phyloP scores from a whole-genome alignment of 2,113 vertebrate species.

The Setophaga petechia region DNA sequence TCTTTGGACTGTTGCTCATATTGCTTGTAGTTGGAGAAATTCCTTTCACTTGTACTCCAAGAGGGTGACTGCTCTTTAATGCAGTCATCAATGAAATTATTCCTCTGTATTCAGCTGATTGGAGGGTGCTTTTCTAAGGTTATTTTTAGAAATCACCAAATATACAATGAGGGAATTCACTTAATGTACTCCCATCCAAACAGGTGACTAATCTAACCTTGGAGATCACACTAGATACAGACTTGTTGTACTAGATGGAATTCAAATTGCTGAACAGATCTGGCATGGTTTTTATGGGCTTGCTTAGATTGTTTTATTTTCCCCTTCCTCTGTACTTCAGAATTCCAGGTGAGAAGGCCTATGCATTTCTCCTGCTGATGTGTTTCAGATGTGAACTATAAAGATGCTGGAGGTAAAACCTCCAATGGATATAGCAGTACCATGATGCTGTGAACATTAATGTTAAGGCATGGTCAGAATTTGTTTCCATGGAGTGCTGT shows the following conservation, averaged over 20 bases:
- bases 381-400: not conserved
- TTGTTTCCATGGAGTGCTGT: not conserved
- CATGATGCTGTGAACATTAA: fast-evolving
- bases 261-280: not conserved
- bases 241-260: not conserved
- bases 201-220: not conserved
- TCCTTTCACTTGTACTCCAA: not conserved
- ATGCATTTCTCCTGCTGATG: not conserved
- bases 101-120: not conserved
- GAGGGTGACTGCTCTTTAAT: not conserved
- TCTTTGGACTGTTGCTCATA: not conserved
- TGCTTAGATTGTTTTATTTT: not conserved
- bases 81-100: not conserved
- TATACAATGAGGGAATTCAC: not conserved
- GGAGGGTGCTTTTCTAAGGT: not conserved
- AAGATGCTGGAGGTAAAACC: not conserved
- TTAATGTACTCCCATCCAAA: not conserved
- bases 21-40: not conserved
- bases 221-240: not conserved
- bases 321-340: not conserved
- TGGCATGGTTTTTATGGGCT: not conserved
- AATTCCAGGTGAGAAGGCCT: not conserved
- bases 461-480: not conserved
- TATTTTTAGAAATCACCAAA: not conserved
- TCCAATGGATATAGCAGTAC: not conserved